These are phyloP conservation scores for Spodoptera picta DNA, from an alignment of 2,888 invertebrate genomes.

Conservation along the genomic window DNA sequence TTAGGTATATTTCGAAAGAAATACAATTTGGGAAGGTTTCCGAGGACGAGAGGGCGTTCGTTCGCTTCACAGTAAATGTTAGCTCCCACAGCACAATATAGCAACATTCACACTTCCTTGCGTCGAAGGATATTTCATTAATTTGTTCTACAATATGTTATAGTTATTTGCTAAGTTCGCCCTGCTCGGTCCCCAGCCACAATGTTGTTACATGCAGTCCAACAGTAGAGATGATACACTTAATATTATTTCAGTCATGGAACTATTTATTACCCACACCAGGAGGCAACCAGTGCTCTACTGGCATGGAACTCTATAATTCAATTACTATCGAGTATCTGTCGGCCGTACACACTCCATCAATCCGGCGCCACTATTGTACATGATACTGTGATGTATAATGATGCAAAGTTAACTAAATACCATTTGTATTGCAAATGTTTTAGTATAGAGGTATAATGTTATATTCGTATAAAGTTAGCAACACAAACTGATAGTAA, in stretches of 20 bases:
- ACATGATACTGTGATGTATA: too few species aligned
- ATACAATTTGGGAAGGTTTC: slow-evolving; percentile 53
- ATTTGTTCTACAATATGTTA: slow-evolving; percentile 27
- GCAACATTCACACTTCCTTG: slow-evolving; percentile 27
- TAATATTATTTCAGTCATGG: slow-evolving; percentile 66
- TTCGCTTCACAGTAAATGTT: slow-evolving; percentile 22
- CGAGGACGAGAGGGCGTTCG: slow-evolving; percentile 35
- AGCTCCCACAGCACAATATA: slow-evolving; percentile 29
- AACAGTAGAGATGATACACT: slow-evolving; percentile 61
- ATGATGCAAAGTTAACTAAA: too few species aligned
- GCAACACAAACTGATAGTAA: slow-evolving; percentile 37
- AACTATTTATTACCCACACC: slow-evolving; percentile 61
- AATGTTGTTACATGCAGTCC: slow-evolving; percentile 62
- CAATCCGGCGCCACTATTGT: too few species aligned
- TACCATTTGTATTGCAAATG: too few species aligned
- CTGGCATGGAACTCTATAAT: slow-evolving; percentile 42
- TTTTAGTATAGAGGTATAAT: too few species aligned
- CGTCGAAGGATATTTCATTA: slow-evolving; percentile 21
- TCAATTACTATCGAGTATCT: slow-evolving; percentile 46
- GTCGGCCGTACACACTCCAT: background rate
- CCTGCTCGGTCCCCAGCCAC: slow-evolving; percentile 44
- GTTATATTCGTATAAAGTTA: too few species aligned
- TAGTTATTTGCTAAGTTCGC: slow-evolving; percentile 22
- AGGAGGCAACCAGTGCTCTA: slow-evolving; percentile 59
- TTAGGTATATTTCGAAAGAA: slow-evolving; percentile 65